phyloP scores from a whole-genome alignment of 2,888 invertebrate genomes.

The Lasioglossum zephyrum region DNA sequence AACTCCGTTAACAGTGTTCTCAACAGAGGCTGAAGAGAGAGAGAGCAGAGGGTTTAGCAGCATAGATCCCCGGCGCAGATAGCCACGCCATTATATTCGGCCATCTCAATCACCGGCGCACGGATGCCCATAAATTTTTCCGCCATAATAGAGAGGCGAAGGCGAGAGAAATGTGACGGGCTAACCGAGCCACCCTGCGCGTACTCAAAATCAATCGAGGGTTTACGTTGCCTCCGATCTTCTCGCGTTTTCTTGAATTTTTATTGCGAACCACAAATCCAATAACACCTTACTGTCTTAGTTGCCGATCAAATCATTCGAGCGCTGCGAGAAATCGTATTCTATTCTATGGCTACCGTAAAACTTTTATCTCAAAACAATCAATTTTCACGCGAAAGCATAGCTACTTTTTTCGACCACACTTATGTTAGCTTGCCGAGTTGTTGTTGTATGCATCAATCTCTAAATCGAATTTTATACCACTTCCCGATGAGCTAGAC shows the following conservation, averaged over 20 bases:
- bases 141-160: slow-evolving; percentile 67
- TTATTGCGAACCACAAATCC: not conserved
- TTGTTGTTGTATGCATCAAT: too few relatives aligned
- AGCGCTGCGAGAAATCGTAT: not conserved
- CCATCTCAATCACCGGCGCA: slow-evolving; percentile 79
- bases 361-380: not conserved
- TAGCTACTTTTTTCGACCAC: not conserved
- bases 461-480: too few relatives aligned
- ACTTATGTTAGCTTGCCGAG: too few relatives aligned
- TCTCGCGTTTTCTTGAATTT: not conserved
- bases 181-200: slow-evolving; percentile 31
- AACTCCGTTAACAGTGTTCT: not conserved
- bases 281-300: not conserved
- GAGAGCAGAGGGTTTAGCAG: not conserved
- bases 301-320: not conserved
- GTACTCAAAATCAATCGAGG: slow-evolving; percentile 54
- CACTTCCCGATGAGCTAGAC: too few relatives aligned
- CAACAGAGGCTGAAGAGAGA: not conserved
- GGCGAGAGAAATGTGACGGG: slow-evolving; percentile 26
- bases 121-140: slow-evolving; percentile 78
- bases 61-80: slow-evolving; percentile 62
- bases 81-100: slow-evolving; percentile 78
- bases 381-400: not conserved
- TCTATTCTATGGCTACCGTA: not conserved
- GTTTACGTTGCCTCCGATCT: not conserved